Evolutionary conservation across 2,113 vertebrate genomes (phyloP).

Genomic region (human): GRCh38 chr6:55207001-55207500

Average conservation of each 20-base stretch:
- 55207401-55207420: not conserved
- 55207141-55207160: not conserved
- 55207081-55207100: not conserved
- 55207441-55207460: not conserved
- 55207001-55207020: not conserved
- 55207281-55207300: not conserved
- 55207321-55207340: not conserved
- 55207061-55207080: not conserved
- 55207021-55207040: not conserved
- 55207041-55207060: not conserved
- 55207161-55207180: not conserved
- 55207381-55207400: not conserved
- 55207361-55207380: not conserved
- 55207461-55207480: not conserved
- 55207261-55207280: slow-evolving; percentile 5
- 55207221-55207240: not conserved
- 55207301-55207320: not conserved
- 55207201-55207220: not conserved
- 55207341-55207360: not conserved
- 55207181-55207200: not conserved
- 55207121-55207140: not conserved
- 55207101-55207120: not conserved
- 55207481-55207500: slow-evolving; percentile 22
- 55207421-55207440: not conserved
- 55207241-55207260: not conserved